Conservation (phyloP, 2,888 invertebrate species). For the Mesoligia furuncula region DNA sequence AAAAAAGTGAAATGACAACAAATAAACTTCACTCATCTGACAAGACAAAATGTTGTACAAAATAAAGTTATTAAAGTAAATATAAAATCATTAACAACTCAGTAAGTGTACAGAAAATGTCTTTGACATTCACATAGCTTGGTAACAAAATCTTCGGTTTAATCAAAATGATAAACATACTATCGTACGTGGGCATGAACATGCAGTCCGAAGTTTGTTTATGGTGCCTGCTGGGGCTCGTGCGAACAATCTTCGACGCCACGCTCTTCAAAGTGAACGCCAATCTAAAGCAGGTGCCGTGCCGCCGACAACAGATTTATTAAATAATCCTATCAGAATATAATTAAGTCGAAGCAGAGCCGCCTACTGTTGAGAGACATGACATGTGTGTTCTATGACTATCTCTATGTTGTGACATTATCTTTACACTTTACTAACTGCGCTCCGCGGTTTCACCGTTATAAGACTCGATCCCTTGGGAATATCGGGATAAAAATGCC, state of each 20-base stretch:
- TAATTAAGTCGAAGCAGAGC: constrained; percentile 39
- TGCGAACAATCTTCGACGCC: constrained; percentile 89
- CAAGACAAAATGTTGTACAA: constrained; percentile 35
- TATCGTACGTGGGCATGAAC: constrained; percentile 86
- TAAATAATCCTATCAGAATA: constrained; percentile 44
- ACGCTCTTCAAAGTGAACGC: constrained; percentile 89
- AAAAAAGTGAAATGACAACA: constrained; percentile 32
- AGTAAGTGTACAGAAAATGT: constrained; percentile 44
- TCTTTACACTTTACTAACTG: constrained; percentile 10
- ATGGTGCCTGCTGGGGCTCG: constrained; percentile 88
- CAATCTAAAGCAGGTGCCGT: constrained; percentile 87
- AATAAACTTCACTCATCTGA: constrained; percentile 28
- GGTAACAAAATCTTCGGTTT: constrained; percentile 23
- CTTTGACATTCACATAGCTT: constrained; percentile 34
- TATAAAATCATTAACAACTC: constrained; percentile 34
- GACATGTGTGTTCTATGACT: constrained; percentile 15
- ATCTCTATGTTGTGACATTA: constrained; percentile 24
- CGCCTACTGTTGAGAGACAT: constrained; percentile 31
- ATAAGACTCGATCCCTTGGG: no score
- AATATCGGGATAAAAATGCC: no score
- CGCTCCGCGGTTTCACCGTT: no score
- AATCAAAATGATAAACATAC: constrained; percentile 80
- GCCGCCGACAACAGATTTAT: constrained; percentile 55
- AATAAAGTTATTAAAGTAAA: constrained; percentile 29
- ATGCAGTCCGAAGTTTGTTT: constrained; percentile 88